A percentile compares a stretch with the other conserved stretches of the same genome.
phyloP scores from a whole-genome alignment of 2,113 vertebrate genomes.

The Ornithorhynchus anatinus region DNA sequence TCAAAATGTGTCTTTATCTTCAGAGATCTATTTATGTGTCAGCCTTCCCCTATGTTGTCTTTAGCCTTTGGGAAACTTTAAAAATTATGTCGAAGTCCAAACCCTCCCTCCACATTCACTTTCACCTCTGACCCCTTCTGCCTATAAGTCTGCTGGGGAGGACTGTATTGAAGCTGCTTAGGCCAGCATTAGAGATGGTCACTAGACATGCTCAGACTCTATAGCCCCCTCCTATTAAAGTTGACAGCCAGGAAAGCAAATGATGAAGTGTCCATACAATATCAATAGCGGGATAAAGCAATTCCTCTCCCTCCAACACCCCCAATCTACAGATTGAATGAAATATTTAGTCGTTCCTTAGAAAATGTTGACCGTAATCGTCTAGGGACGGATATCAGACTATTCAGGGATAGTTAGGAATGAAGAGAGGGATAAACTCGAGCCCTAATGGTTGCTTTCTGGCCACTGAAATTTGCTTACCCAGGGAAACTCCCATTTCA shows the following conservation, averaged over 20 bases:
- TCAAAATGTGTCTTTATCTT: conserved; percentile 66
- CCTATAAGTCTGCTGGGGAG: neutral
- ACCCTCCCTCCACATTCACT: conserved; percentile 3
- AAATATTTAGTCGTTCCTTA: conserved; percentile 61
- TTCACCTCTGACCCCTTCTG: conserved; percentile 44
- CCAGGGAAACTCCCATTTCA: conserved; percentile 58
- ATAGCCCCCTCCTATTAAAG: too few relatives aligned
- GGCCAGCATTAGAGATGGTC: too few relatives aligned
- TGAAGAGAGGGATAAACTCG: conserved; percentile 18
- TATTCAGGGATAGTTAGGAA: too few relatives aligned
- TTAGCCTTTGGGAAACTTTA: conserved; percentile 57
- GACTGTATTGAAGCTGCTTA: neutral
- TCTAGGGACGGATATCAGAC: too few relatives aligned
- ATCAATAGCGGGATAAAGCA: too few relatives aligned
- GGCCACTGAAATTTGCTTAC: conserved; percentile 54
- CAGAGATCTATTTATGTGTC: conserved; percentile 70
- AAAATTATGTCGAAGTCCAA: conserved; percentile 45
- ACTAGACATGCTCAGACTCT: too few relatives aligned
- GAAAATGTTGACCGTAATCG: conserved; percentile 55
- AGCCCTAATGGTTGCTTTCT: conserved; percentile 57
- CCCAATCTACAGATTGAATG: too few relatives aligned
- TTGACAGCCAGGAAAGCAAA: too few relatives aligned
- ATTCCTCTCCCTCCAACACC: too few relatives aligned
- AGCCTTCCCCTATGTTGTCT: conserved; percentile 46
- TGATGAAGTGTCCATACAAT: too few relatives aligned